These are phyloP conservation scores for Gymnoscopelus microlampas DNA, from an alignment of 2,797 vertebrate species.

Conservation along the genomic window DNA sequence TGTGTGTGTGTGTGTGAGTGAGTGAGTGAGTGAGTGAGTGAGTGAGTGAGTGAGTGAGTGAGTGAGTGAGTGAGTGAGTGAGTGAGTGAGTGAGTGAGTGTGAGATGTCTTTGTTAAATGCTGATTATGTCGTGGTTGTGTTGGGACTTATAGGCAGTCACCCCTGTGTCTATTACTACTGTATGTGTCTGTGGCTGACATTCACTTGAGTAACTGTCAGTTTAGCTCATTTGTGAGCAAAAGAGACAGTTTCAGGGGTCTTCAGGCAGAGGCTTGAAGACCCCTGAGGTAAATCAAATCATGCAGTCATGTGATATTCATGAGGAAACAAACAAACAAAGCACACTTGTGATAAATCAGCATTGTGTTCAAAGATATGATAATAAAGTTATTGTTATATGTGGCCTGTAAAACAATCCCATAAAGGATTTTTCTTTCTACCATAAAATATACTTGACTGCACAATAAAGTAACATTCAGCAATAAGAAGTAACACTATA, in stretches of 20 bases:
- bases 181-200: background rate
- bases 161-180: background rate
- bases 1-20: constrained; percentile 4
- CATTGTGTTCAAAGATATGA: background rate
- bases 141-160: background rate
- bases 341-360: background rate
- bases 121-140: background rate
- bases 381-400: background rate
- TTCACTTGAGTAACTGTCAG: background rate
- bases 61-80: constrained; percentile 11
- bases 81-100: background rate
- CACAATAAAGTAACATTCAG: too few species aligned
- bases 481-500: too few species aligned
- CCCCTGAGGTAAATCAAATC: constrained; percentile 3
- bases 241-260: too few species aligned
- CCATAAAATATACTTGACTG: background rate
- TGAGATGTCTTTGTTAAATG: too few species aligned
- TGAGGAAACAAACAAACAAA: background rate
- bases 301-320: background rate
- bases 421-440: background rate
- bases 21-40: constrained; percentile 1
- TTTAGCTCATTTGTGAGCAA: too few species aligned
- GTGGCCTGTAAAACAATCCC: background rate
- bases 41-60: background rate
- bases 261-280: background rate